phyloP scores from a whole-genome alignment of 1,140 invertebrate genomes.

The Cydia strobilella region DNA sequence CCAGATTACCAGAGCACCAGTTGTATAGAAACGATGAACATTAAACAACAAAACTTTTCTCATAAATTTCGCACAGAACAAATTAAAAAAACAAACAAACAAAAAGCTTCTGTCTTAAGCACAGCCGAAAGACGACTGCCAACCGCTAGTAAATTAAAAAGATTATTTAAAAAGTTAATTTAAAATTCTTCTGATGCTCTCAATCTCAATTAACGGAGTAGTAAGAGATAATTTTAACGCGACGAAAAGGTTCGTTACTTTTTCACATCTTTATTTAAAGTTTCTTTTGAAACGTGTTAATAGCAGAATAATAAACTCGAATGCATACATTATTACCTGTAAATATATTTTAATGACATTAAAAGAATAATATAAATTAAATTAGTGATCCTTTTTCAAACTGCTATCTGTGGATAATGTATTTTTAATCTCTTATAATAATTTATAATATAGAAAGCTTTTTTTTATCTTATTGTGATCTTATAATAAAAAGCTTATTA shows the following conservation, averaged over 20 bases:
- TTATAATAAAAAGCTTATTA: too few species aligned
- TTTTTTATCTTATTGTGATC: too few species aligned
- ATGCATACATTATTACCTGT: too few species aligned
- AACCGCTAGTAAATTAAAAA: constrained; percentile 25
- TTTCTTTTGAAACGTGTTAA: too few species aligned
- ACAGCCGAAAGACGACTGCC: constrained; percentile 7
- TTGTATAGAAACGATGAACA: constrained; percentile 22
- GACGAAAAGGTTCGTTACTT: neutral
- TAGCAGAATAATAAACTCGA: too few species aligned
- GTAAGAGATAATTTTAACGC: neutral
- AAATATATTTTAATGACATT: too few species aligned
- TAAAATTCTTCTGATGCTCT: neutral
- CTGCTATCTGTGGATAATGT: too few species aligned
- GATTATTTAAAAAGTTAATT: constrained; percentile 25
- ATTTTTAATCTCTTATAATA: too few species aligned
- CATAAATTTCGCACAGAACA: constrained; percentile 18
- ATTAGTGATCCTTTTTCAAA: too few species aligned
- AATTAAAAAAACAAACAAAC: neutral
- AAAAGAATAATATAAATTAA: too few species aligned
- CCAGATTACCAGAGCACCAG: neutral
- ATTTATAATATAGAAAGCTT: too few species aligned
- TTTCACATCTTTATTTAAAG: neutral
- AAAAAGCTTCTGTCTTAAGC: constrained; percentile 11
- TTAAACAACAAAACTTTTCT: constrained; percentile 15
- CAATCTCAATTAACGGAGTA: constrained; percentile 15